Evolutionary conservation across 2,888 invertebrate species (phyloP).

Genomic region (Gymnosoma rotundatum): DNA sequence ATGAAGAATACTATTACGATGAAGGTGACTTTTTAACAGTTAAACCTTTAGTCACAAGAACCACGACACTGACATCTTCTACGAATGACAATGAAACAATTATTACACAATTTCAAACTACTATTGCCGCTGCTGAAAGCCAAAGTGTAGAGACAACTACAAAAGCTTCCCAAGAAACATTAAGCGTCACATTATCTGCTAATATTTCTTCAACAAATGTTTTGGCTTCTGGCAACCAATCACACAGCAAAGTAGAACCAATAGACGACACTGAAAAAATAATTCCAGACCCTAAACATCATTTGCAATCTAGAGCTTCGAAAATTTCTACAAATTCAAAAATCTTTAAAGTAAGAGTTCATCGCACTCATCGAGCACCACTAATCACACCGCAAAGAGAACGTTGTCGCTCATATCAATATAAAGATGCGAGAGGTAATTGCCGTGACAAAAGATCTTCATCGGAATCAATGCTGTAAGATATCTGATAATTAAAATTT

Average conservation of each 20-base stretch:
- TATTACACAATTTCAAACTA: slow-evolving; percentile 20
- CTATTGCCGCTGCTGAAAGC: slow-evolving; percentile 12
- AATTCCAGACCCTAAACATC: slow-evolving; percentile 15
- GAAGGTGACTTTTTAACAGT: slow-evolving; percentile 79
- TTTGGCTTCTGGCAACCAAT: slow-evolving; percentile 24
- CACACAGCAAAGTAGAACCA: slow-evolving; percentile 60
- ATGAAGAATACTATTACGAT: slow-evolving; percentile 81
- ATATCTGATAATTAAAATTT: neutral
- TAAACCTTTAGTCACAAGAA: slow-evolving; percentile 76
- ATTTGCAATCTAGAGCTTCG: slow-evolving; percentile 27
- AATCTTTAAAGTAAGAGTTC: slow-evolving; percentile 64
- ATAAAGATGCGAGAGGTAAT: slow-evolving; percentile 75
- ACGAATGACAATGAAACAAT: slow-evolving; percentile 6
- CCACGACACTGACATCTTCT: slow-evolving; percentile 71
- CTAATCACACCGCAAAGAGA: neutral
- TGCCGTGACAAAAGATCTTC: slow-evolving; percentile 75
- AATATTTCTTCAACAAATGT: neutral
- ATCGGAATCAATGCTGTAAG: slow-evolving; percentile 77
- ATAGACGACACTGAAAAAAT: slow-evolving; percentile 49
- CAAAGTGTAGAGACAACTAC: neutral
- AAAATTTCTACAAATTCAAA: slow-evolving; percentile 45
- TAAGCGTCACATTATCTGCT: neutral
- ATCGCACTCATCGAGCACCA: slow-evolving; percentile 42
- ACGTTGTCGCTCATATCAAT: slow-evolving; percentile 76
- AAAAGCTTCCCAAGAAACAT: neutral